Percentiles rank a stretch among this genome's conserved stretches.
These are phyloP conservation scores for Quiscalus mexicanus DNA, from an alignment of 2,113 vertebrate genomes.

Conservation along the genomic window DNA sequence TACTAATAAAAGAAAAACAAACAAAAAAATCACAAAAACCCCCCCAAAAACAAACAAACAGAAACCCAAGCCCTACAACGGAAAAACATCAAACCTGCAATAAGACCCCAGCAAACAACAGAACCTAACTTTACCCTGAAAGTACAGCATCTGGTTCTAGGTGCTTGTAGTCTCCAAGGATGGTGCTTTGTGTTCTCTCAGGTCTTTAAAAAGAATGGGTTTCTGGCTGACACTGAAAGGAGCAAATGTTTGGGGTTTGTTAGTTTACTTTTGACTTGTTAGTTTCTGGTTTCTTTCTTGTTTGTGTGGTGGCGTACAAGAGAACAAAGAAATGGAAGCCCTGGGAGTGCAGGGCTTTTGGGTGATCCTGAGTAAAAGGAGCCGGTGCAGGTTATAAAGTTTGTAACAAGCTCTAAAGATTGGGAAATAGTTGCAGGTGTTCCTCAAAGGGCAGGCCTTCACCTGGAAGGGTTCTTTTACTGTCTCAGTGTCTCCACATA, in stretches of 20 bases:
- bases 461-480: not conserved
- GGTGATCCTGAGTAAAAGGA: not conserved
- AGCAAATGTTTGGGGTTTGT: not conserved
- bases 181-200: accelerated
- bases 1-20: not conserved
- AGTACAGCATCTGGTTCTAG: not conserved
- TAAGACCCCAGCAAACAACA: accelerated
- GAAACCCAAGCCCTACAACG: too few species aligned
- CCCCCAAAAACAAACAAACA: too few species aligned
- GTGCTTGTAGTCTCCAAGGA: not conserved
- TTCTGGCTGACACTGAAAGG: not conserved
- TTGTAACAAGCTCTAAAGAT: accelerated
- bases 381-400: accelerated
- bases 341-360: accelerated
- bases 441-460: not conserved
- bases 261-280: accelerated
- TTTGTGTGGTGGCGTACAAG: not conserved
- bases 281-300: not conserved
- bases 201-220: not conserved
- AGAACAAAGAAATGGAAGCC: not conserved
- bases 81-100: not conserved
- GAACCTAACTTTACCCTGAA: not conserved
- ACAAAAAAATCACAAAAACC: too few species aligned
- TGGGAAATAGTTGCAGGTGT: not conserved
- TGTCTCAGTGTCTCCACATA: not conserved